These are phyloP conservation scores for Trypoxylus dichotomus DNA, from an alignment of 1,140 invertebrate genomes.

Conservation along the genomic window DNA sequence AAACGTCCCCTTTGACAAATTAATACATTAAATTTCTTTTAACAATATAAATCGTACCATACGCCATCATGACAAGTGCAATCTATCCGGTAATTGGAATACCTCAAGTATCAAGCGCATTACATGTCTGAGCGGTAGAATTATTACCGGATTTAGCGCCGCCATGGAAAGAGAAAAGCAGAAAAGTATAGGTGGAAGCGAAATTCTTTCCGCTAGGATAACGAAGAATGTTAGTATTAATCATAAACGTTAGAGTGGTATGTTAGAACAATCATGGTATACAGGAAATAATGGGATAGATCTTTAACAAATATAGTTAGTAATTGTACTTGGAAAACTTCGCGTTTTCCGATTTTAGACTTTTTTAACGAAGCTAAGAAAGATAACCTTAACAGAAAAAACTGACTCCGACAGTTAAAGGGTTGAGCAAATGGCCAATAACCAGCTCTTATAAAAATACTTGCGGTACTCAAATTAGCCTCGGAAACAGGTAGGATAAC, in stretches of 20 bases:
- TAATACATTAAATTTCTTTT: conserved; percentile 24
- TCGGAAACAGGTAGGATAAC: too few relatives aligned
- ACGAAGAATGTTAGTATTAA: neutral
- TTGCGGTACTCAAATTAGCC: too few relatives aligned
- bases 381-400: too few relatives aligned
- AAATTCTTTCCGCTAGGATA: neutral
- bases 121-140: neutral
- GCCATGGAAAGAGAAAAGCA: neutral
- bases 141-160: neutral
- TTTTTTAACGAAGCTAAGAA: too few relatives aligned
- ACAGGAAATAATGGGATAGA: too few relatives aligned
- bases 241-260: neutral
- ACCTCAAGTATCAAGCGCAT: neutral
- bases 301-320: too few relatives aligned
- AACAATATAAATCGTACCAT: conserved; percentile 11
- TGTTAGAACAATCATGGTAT: too few relatives aligned
- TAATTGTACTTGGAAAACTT: too few relatives aligned
- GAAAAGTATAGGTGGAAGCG: neutral
- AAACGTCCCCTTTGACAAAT: neutral
- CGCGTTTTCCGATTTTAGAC: too few relatives aligned
- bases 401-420: too few relatives aligned
- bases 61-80: conserved; percentile 4
- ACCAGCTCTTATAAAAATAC: too few relatives aligned
- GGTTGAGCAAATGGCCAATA: too few relatives aligned
- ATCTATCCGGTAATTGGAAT: conserved; percentile 16